Conservation (phyloP, 2,888 invertebrate species). For the Agriotes lineatus region DNA sequence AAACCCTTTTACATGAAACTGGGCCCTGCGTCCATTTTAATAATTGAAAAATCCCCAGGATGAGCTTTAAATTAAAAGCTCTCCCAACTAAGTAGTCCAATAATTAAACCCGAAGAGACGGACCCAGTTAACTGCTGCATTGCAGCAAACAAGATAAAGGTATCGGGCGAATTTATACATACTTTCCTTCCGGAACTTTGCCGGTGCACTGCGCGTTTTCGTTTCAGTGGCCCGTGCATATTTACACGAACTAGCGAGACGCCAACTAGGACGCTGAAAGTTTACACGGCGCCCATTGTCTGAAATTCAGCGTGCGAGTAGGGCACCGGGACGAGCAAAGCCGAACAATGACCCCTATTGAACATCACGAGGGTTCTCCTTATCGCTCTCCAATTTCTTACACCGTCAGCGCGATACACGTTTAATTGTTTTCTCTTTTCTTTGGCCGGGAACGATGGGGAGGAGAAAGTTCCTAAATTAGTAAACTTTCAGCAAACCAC, state of each 20-base stretch:
- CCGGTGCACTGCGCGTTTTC: background rate
- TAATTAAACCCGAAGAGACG: too few relatives aligned
- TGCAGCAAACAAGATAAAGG: background rate
- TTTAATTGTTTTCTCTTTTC: background rate
- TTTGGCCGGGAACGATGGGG: background rate
- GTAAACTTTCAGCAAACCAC: too few relatives aligned
- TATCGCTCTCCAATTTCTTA: conserved; percentile 15
- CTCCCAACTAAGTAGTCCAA: too few relatives aligned
- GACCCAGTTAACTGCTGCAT: too few relatives aligned
- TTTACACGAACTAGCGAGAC: background rate
- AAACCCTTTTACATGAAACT: too few relatives aligned
- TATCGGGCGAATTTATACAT: conserved; percentile 3
- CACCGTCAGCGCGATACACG: background rate
- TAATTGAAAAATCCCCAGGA: too few relatives aligned
- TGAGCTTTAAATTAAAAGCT: too few relatives aligned
- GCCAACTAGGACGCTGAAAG: conserved; percentile 19
- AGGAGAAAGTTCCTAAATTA: background rate
- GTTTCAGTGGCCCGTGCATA: background rate
- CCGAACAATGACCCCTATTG: conserved; percentile 32
- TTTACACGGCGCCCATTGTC: conserved; percentile 3
- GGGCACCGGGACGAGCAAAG: conserved; percentile 18
- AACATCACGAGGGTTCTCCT: conserved; percentile 21
- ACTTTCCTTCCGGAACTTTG: background rate
- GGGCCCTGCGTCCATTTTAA: too few relatives aligned
- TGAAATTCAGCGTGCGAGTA: conserved; percentile 22